Evolutionary conservation across 2,797 vertebrate species (phyloP).

Genomic region (Corythornis leucogaster): DNA sequence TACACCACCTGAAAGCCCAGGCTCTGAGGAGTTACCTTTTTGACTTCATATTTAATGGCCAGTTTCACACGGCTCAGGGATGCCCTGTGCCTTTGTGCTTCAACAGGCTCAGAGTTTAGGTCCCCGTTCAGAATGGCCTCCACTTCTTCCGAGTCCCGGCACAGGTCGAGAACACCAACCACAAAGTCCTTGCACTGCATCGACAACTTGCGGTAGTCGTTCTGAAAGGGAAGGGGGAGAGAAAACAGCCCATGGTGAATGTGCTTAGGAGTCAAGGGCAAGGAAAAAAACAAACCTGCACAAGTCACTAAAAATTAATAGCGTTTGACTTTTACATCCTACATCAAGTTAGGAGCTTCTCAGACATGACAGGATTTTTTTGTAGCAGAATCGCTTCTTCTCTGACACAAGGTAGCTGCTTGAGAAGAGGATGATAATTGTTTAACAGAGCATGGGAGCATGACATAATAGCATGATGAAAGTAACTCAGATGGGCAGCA

Average conservation of each 20-base stretch:
- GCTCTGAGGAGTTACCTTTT: slow-evolving; percentile 81
- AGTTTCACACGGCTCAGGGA: slow-evolving; percentile 88
- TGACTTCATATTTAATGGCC: slow-evolving; percentile 91
- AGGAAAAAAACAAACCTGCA: neutral
- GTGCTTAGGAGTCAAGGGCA: rapidly evolving
- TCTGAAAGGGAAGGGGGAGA: slow-evolving; percentile 72
- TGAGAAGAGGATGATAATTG: neutral
- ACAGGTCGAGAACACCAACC: slow-evolving; percentile 89
- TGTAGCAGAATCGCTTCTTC: rapidly evolving
- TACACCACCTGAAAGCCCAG: too few relatives aligned
- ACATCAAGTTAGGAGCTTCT: rapidly evolving
- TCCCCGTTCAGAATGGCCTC: slow-evolving; percentile 90
- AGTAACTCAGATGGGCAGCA: neutral
- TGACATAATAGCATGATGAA: neutral
- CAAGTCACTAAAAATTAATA: neutral
- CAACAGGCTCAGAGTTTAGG: slow-evolving; percentile 80
- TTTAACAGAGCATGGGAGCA: neutral
- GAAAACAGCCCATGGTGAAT: rapidly evolving
- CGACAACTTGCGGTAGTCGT: slow-evolving; percentile 90
- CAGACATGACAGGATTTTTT: neutral
- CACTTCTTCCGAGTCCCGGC: slow-evolving; percentile 89
- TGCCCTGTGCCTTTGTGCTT: slow-evolving; percentile 79
- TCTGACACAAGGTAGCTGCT: neutral
- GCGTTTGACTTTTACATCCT: neutral
- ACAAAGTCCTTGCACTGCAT: slow-evolving; percentile 94